Conservation (phyloP, 1,140 invertebrate species). For the Drosophila bocqueti region DNA sequence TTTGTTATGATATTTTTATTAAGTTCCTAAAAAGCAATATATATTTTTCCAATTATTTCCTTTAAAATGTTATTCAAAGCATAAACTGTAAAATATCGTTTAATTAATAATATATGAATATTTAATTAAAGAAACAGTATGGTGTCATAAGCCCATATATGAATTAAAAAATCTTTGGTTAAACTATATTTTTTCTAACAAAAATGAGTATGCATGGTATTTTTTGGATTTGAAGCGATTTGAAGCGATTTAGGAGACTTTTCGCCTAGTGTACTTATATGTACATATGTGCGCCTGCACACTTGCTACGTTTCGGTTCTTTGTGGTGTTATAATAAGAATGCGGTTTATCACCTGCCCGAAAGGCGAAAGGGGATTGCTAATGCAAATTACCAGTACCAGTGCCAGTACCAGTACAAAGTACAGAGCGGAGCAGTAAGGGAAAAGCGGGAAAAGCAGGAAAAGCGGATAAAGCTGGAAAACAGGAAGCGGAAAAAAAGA, state of each 20-base stretch:
- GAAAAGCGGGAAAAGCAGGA: not conserved
- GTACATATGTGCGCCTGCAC: not conserved
- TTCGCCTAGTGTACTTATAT: conserved; percentile 5
- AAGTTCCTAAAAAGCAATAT: too few species aligned
- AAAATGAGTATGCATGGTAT: not conserved
- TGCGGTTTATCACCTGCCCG: conserved; percentile 60
- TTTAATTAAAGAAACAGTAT: not conserved
- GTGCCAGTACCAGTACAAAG: not conserved
- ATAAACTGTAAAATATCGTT: not conserved
- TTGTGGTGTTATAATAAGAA: conserved; percentile 49
- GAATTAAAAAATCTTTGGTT: too few species aligned
- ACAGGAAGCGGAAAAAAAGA: not conserved
- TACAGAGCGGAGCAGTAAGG: not conserved
- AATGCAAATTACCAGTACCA: conserved; percentile 49
- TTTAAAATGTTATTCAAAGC: not conserved
- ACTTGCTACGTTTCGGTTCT: conserved; percentile 13
- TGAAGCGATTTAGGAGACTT: not conserved
- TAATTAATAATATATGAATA: not conserved
- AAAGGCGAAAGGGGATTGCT: conserved; percentile 31
- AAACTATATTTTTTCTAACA: not conserved
- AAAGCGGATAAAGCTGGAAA: not conserved
- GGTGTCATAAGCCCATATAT: too few species aligned
- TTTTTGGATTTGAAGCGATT: not conserved
- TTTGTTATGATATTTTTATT: too few species aligned
- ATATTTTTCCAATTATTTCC: too few species aligned